A percentile compares a stretch with the other conserved stretches of the same genome.
phyloP scores from a whole-genome alignment of 2,888 invertebrate species.

The Yponomeuta evonymella region DNA sequence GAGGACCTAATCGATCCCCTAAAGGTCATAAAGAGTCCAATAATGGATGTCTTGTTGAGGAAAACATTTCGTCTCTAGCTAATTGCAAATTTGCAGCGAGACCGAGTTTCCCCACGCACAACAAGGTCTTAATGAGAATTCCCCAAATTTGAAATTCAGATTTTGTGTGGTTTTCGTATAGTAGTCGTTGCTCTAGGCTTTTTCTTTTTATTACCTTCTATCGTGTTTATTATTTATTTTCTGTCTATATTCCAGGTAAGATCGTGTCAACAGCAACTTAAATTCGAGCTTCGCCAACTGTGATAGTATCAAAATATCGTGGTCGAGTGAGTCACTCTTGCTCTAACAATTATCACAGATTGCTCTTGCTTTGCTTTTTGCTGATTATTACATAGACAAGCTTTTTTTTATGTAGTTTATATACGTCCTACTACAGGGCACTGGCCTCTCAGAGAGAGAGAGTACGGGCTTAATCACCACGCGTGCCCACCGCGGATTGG shows the following conservation, averaged over 20 bases:
- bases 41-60: not conserved
- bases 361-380: not conserved
- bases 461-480: no score
- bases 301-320: not conserved
- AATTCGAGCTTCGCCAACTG: not conserved
- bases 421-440: no score
- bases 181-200: slow-evolving; percentile 3
- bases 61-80: not conserved
- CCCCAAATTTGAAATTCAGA: slow-evolving; percentile 12
- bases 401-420: not conserved
- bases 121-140: slow-evolving; percentile 12
- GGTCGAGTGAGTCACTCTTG: not conserved
- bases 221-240: slow-evolving; percentile 15
- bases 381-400: not conserved
- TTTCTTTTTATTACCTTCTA: slow-evolving; percentile 1
- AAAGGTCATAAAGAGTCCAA: not conserved
- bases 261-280: slow-evolving; percentile 7
- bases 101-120: not conserved
- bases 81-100: not conserved
- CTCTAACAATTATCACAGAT: not conserved
- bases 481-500: no score
- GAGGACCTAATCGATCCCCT: not conserved
- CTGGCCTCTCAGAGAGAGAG: no score
- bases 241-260: slow-evolving; percentile 37
- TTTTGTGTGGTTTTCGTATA: not conserved